Percentiles rank a stretch among this genome's conserved stretches.
Conservation (phyloP, 1,140 invertebrate species). For the Polypedilum vanderplanki region DNA sequence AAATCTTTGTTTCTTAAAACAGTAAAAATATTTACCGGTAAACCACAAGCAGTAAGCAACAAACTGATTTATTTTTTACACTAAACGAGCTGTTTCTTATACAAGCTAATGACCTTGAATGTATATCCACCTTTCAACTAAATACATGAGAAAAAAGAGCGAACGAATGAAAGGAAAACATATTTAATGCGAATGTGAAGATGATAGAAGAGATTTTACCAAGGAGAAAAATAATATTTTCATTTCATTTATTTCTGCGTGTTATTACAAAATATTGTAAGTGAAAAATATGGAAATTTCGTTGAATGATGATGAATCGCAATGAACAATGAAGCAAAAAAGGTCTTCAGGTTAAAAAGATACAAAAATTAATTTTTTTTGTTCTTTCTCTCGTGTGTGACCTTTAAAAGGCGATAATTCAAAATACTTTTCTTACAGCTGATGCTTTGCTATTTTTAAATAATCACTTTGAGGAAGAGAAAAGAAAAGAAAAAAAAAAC, state of each 20-base stretch:
- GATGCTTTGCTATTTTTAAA: too few species aligned
- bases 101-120: constrained; percentile 8
- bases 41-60: background rate
- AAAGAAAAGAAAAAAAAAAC: too few species aligned
- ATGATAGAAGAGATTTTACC: background rate
- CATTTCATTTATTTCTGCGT: constrained; percentile 19
- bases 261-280: background rate
- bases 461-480: too few species aligned
- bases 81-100: background rate
- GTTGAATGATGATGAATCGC: background rate
- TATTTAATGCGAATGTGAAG: background rate
- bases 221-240: constrained; percentile 4
- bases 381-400: too few species aligned
- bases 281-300: background rate
- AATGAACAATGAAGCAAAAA: background rate
- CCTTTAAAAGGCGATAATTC: background rate
- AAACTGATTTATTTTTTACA: background rate
- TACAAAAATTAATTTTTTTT: background rate
- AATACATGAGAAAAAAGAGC: background rate
- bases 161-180: constrained; percentile 15
- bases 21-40: background rate
- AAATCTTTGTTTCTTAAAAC: background rate
- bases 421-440: too few species aligned
- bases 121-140: constrained; percentile 12
- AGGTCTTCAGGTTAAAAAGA: background rate